Evolutionary conservation across 2,888 invertebrate species (phyloP).

Genomic region (Macrophya annulata): DNA sequence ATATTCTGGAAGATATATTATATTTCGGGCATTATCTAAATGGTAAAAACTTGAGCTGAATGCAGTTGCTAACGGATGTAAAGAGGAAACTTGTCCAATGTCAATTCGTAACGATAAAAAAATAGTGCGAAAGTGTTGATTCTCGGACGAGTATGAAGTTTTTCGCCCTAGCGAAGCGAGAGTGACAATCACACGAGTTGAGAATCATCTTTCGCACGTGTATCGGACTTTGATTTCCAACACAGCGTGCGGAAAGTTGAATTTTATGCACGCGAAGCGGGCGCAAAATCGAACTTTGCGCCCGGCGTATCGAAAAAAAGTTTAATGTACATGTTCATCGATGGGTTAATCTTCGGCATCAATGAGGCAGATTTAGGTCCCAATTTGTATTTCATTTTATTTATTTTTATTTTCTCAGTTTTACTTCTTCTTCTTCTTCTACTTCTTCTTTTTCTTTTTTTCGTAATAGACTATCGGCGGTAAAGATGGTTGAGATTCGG

Average conservation of each 20-base stretch:
- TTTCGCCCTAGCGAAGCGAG: no score
- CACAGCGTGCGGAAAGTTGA: no score
- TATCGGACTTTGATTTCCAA: no score
- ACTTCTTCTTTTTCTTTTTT: background rate
- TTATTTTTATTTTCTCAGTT: background rate
- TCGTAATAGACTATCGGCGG: background rate
- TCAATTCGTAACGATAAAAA: background rate
- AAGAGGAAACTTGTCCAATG: background rate
- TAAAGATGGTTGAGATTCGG: slow-evolving; percentile 9
- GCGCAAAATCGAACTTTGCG: no score
- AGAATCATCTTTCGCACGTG: no score
- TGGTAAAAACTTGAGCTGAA: slow-evolving; percentile 30
- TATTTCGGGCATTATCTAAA: slow-evolving; percentile 45
- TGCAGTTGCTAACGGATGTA: background rate
- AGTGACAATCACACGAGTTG: no score
- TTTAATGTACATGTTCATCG: background rate
- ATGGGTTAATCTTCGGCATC: background rate
- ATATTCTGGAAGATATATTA: slow-evolving; percentile 39
- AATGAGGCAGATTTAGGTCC: background rate
- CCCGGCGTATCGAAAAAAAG: no score
- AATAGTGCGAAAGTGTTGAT: no score
- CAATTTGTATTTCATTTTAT: background rate
- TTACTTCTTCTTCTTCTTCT: background rate
- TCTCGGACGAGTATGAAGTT: no score
- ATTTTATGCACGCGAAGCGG: no score